These are phyloP conservation scores for Germaria angustata DNA, from an alignment of 2,888 invertebrate genomes.

Conservation along the genomic window DNA sequence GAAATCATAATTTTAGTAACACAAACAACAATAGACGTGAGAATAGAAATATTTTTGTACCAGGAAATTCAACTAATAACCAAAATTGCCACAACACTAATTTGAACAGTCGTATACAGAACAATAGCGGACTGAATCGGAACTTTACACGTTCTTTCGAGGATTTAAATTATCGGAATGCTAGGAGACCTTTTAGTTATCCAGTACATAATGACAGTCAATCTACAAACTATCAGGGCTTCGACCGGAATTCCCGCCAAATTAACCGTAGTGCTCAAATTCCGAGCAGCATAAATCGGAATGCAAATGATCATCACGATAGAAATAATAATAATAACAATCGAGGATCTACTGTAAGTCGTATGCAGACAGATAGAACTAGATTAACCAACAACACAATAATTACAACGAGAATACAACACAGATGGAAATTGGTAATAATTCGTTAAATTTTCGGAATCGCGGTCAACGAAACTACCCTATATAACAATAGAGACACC, in stretches of 20 bases:
- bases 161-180: neutral
- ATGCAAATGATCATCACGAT: too few species aligned
- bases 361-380: neutral
- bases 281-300: neutral
- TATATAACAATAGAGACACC: constrained; percentile 5
- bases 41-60: neutral
- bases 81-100: neutral
- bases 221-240: neutral
- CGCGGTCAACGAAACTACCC: neutral
- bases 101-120: neutral
- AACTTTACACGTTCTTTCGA: neutral
- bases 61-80: neutral
- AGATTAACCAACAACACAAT: neutral
- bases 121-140: neutral
- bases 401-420: neutral
- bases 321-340: neutral
- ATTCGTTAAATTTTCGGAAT: neutral
- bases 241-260: neutral
- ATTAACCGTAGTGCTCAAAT: neutral
- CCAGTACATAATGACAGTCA: neutral
- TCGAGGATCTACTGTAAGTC: neutral
- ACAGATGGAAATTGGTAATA: neutral
- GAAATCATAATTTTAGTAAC: too few species aligned
- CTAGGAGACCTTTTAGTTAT: neutral
- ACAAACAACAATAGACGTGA: too few species aligned